Evolutionary conservation across 2,797 vertebrate genomes (phyloP).

Genomic region (Channa striata): DNA sequence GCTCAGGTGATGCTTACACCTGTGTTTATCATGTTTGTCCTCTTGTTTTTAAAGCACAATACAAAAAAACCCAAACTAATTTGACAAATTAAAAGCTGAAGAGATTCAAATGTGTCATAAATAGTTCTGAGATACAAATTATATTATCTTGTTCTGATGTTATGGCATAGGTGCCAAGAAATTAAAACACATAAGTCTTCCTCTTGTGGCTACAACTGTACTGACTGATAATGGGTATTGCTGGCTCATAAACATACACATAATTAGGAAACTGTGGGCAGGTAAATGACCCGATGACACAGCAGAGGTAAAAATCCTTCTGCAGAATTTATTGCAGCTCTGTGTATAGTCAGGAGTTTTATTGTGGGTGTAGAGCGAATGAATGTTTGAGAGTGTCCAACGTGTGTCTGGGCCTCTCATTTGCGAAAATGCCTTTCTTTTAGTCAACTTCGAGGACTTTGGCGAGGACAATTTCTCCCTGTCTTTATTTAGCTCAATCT

Average conservation of each 20-base stretch:
- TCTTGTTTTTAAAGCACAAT: slow-evolving; percentile 8
- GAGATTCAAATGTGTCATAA: not conserved
- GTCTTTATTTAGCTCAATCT: slow-evolving; percentile 51
- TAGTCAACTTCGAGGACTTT: slow-evolving; percentile 43
- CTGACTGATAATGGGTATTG: slow-evolving; percentile 59
- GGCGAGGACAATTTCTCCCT: slow-evolving; percentile 47
- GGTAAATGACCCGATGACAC: slow-evolving; percentile 64
- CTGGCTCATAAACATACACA: slow-evolving; percentile 68
- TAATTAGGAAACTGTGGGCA: slow-evolving; percentile 63
- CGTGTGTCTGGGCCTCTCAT: slow-evolving; percentile 23
- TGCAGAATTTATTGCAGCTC: slow-evolving; percentile 63
- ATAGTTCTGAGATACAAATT: not conserved
- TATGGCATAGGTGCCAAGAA: slow-evolving; percentile 15
- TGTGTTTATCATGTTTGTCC: slow-evolving; percentile 10
- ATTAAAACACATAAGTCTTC: slow-evolving; percentile 41
- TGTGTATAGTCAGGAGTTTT: slow-evolving; percentile 64
- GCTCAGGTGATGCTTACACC: slow-evolving; percentile 28
- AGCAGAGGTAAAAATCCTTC: slow-evolving; percentile 59
- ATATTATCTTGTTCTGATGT: slow-evolving; percentile 11
- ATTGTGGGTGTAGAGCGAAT: slow-evolving; percentile 55
- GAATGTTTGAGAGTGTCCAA: slow-evolving; percentile 30
- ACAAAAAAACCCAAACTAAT: not conserved
- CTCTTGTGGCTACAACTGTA: slow-evolving; percentile 49
- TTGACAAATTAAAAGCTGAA: not conserved
- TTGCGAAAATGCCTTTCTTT: slow-evolving; percentile 50